phyloP scores from a whole-genome alignment of 2,888 invertebrate species.

The Cryptosula pallasiana region DNA sequence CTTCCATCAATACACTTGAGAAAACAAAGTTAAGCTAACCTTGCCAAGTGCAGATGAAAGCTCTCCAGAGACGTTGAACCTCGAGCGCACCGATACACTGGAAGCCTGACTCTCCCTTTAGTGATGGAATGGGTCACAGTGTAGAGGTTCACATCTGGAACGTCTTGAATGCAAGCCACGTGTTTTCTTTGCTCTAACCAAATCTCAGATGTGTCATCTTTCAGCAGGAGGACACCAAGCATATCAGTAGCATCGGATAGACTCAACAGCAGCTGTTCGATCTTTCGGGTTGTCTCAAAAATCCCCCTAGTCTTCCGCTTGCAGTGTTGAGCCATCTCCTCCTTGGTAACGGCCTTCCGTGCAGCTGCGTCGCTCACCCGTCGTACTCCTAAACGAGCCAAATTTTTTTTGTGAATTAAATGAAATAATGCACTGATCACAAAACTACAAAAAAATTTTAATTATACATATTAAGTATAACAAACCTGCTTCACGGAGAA shows the following conservation, averaged over 20 bases:
- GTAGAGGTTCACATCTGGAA: not conserved
- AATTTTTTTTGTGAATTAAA: no score
- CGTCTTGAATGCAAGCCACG: not conserved
- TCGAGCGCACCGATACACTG: not conserved
- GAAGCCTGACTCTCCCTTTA: not conserved
- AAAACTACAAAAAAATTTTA: no score
- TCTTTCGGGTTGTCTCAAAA: not conserved
- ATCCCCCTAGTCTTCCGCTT: not conserved
- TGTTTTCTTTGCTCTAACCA: not conserved
- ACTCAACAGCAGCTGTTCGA: not conserved
- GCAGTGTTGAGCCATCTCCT: not conserved
- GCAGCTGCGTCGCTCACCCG: no score
- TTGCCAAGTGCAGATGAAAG: not conserved
- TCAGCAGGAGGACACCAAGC: not conserved
- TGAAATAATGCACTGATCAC: no score
- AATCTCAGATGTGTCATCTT: not conserved
- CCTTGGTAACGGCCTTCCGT: not conserved
- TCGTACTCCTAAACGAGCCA: not conserved
- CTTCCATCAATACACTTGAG: no score
- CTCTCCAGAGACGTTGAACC: not conserved
- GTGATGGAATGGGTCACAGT: not conserved
- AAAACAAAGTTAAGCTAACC: no score
- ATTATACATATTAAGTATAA: no score
- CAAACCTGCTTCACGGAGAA: no score
- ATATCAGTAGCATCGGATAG: not conserved